Percentiles rank a stretch among this genome's conserved stretches.
Conservation (phyloP, 2,888 invertebrate genomes). For the Dryobota labecula region DNA sequence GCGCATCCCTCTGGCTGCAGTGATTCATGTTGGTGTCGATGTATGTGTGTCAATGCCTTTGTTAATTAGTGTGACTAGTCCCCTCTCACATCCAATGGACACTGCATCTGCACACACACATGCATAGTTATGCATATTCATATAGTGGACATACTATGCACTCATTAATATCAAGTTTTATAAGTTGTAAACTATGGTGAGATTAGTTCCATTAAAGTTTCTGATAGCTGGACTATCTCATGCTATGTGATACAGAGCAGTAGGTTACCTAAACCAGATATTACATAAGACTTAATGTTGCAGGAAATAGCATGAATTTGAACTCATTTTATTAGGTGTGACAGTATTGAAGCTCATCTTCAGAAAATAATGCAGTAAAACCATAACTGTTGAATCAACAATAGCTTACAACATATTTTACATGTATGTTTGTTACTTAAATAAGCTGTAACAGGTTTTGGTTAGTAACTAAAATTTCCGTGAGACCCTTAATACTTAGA, state of each 20-base stretch:
- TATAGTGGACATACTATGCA: background rate
- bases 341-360: background rate
- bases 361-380: background rate
- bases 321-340: background rate
- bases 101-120: background rate
- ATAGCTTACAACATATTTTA: background rate
- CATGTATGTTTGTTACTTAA: background rate
- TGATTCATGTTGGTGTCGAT: conserved; percentile 26
- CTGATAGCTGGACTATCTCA: background rate
- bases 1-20: background rate
- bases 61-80: conserved; percentile 64
- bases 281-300: background rate
- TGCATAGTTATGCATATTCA: background rate
- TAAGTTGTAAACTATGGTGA: background rate
- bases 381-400: background rate
- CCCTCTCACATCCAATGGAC: background rate
- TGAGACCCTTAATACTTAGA: background rate
- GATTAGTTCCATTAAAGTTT: background rate
- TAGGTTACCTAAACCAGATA: background rate
- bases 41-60: conserved; percentile 71
- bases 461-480: background rate
- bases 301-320: background rate
- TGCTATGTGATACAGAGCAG: background rate
- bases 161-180: background rate
- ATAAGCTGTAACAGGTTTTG: background rate